Percentiles rank a stretch among this genome's conserved stretches.
These are phyloP conservation scores for Ophraella communa DNA, from an alignment of 2,888 invertebrate species.

Conservation along the genomic window DNA sequence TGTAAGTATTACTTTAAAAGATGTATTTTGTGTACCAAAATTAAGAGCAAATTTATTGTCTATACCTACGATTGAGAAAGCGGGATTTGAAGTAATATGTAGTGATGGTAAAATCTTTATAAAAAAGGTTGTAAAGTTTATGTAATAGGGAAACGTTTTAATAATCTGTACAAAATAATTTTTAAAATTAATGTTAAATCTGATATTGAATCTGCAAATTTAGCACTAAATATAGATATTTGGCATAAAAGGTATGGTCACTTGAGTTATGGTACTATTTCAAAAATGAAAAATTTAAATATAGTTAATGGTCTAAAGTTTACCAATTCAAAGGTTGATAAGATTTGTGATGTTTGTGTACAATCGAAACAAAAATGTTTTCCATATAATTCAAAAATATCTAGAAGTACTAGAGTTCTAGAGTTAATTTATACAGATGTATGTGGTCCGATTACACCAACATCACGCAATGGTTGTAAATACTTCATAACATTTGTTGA, in stretches of 20 bases:
- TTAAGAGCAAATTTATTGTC: conserved; percentile 27
- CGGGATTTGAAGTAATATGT: conserved; percentile 18
- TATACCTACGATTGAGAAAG: conserved; percentile 15
- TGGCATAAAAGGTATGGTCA: conserved; percentile 31
- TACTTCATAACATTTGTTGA: conserved; percentile 17
- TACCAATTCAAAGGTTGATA: background rate
- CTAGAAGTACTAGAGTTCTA: conserved; percentile 2
- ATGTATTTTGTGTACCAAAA: conserved; percentile 22
- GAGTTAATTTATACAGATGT: conserved; percentile 2
- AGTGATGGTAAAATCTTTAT: conserved; percentile 16
- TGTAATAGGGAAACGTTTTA: background rate
- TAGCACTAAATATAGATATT: conserved; percentile 6
- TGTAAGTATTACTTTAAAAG: conserved; percentile 23
- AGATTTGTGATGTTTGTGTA: conserved; percentile 26
- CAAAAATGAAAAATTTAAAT: conserved; percentile 15
- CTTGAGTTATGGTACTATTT: conserved; percentile 22
- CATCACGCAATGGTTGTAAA: conserved; percentile 15
- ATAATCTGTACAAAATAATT: conserved; percentile 6
- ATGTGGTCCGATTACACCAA: conserved; percentile 2
- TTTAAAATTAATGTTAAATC: conserved; percentile 1
- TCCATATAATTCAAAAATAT: background rate
- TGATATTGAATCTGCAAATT: conserved; percentile 1
- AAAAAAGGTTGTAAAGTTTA: background rate
- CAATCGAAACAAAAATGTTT: conserved; percentile 1
- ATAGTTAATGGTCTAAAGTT: conserved; percentile 20